Base-by-base conservation (phyloP, 1,140 invertebrate genomes). In the Nebria ingens region DNA sequence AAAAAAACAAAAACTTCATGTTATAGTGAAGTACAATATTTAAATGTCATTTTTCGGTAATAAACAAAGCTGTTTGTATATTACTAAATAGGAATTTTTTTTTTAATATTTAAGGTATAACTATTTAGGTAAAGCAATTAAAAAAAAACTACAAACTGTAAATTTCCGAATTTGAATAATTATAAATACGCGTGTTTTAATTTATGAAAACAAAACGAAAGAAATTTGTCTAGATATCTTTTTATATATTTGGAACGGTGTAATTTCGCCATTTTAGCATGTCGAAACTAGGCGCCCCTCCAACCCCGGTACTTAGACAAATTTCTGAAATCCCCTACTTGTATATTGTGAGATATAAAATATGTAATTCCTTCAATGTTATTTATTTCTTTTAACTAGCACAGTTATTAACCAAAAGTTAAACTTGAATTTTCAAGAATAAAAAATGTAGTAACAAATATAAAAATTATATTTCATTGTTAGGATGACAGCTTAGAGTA, bases 401-500 rank as follows among this genome's bases (percentile, higher is more conserved):
- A 45, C 40, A 45, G 40, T 45, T 45, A 45, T 45, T 12, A 45
- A 9, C 6, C 40, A 45, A 45, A 45, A 45, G 40, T 45, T 45
- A 17, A 45, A 45, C 40, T 45, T 12, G 3, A 17, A 45, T 12
- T 45, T 58, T 50, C 56, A 55, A 56, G 29, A 55, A 40, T 55
- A 51, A 53, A 54, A 21, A 53, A 58, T 58, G 56, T 58, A 55
- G 56, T 54, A 51, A 55, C 56, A 25, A 55, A 64, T 65, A 17
- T 12, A 45, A 12, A 45, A 45, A 45, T 45, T 45, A 67, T 64
- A 65, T 63, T 66, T 68, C 68, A 65, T 68, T 69, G 68, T 69
- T 69, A 69, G 67, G 59, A 64, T 55, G 62, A 64, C 64, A 65
- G 64, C 65, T 65, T 69, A 68, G 66, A 45, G 9, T 9, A 34